phyloP scores from a whole-genome alignment of 2,797 vertebrate genomes.

The Spinibarbus caldwelli region DNA sequence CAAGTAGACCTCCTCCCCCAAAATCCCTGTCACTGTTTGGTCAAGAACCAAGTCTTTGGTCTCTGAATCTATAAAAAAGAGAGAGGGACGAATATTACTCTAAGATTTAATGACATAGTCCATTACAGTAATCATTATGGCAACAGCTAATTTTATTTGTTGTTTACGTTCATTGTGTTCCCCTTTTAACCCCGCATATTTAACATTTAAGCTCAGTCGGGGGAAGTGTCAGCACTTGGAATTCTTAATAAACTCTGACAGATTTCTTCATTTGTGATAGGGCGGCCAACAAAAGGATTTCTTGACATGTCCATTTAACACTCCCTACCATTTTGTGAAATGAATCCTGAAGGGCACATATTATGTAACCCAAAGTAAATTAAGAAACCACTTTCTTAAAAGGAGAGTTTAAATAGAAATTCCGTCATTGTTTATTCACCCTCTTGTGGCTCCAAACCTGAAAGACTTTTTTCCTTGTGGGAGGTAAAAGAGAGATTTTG shows the following conservation, averaged over 20 bases:
- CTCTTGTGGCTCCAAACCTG: not conserved
- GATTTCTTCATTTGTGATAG: not conserved
- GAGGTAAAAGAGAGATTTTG: not conserved
- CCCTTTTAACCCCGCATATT: not conserved
- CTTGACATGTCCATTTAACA: slow-evolving; percentile 15
- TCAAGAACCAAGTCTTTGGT: slow-evolving; percentile 48
- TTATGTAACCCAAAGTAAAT: not conserved
- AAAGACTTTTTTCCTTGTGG: not conserved
- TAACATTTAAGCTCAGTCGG: slow-evolving; percentile 63
- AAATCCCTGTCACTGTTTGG: slow-evolving; percentile 65
- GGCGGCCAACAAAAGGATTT: slow-evolving; percentile 11
- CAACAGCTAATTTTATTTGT: not conserved
- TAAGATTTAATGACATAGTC: slow-evolving; percentile 63
- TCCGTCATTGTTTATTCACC: not conserved
- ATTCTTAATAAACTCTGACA: slow-evolving; percentile 16
- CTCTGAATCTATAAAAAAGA: slow-evolving; percentile 52
- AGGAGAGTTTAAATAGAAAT: not conserved
- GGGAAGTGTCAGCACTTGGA: slow-evolving; percentile 13
- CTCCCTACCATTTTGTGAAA: slow-evolving; percentile 7
- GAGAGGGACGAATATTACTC: not conserved
- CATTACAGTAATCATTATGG: slow-evolving; percentile 58
- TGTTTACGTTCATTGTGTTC: not conserved
- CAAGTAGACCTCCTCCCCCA: slow-evolving; percentile 72
- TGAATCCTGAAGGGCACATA: not conserved
- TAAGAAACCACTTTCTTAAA: not conserved